Base-by-base conservation (phyloP, 2,888 invertebrate species). In the Drosophila colorata region DNA sequence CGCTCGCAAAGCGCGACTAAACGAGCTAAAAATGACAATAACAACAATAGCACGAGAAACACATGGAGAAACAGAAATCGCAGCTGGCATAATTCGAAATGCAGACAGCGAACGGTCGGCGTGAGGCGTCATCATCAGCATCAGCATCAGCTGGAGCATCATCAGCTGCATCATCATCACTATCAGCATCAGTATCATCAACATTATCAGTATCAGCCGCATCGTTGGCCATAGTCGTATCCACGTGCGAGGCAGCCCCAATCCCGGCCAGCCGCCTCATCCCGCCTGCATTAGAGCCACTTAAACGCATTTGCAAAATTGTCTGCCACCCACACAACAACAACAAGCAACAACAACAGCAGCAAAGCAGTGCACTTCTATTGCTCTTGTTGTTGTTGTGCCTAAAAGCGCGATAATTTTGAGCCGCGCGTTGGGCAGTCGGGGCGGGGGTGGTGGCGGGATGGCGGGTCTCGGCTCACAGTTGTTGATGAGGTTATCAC, bases 221-320 rank as follows among this genome's bases (percentile, higher is more conserved):
- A 40, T 56, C 43, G 53, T 48, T 48, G 74, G 56, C 78, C 66
- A 71, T 53, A 44, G 64, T 28, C 31, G 69, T 80, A 85, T 88
- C 85, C 85, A 85, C 88, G 85, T 85, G 85, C 85, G 83, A 68
- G 55, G 41, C 53, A 46, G 48, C 20, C 48, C 66, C 74, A 37
- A 38, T 41, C 56, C 70, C 59, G 56, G 35, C 58, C 61, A 57
- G 55, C 33, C 65, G 64, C 87, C 87, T 68, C 88, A 80, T 73
- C 85, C 88, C 85, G 85, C 88, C 71, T 71, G 87, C 87, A 88
- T 85, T 85, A 85, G 84, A 70, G 74, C 71, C 85, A 85, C 85
- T 85, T 85, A 85, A 88, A 88, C 81, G 88, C 88, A 88, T 85
- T 85, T 85, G 84, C 83, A 33, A 87, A 85, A 88, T 85, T 85